Evolutionary conservation across 1,140 invertebrate genomes (phyloP).

Genomic region (Neotoxoptera formosana): DNA sequence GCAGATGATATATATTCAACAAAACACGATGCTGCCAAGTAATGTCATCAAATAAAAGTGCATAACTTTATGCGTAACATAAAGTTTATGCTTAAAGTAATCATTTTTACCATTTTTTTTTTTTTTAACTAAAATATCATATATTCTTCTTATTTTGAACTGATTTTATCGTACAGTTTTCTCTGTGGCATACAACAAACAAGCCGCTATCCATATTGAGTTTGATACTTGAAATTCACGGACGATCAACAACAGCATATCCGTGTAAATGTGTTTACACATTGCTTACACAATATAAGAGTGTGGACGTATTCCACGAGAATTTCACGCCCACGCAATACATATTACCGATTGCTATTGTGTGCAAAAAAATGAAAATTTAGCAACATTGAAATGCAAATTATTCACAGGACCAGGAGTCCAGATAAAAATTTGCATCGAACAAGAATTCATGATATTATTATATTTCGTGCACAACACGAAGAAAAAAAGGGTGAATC

Average conservation of each 20-base stretch:
- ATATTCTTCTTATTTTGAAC: background rate
- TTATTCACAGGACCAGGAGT: background rate
- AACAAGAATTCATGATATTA: background rate
- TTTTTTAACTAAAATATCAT: background rate
- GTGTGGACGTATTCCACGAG: background rate
- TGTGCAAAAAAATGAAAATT: background rate
- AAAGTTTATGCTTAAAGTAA: background rate
- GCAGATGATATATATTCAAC: no score
- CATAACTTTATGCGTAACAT: no score
- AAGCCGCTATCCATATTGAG: background rate
- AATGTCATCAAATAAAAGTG: background rate
- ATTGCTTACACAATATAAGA: background rate
- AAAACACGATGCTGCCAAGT: background rate
- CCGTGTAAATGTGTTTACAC: background rate
- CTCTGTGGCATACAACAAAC: background rate
- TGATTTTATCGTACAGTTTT: background rate
- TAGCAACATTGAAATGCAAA: background rate
- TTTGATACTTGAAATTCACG: background rate
- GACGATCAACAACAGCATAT: background rate
- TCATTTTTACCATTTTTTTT: background rate
- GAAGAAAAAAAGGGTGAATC: constrained; percentile 1
- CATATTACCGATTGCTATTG: background rate
- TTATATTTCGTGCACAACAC: background rate
- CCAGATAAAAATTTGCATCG: background rate
- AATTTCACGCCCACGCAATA: background rate